Base-by-base conservation (phyloP, 2,113 vertebrate genomes). In the Leptobrachium leishanense region DNA sequence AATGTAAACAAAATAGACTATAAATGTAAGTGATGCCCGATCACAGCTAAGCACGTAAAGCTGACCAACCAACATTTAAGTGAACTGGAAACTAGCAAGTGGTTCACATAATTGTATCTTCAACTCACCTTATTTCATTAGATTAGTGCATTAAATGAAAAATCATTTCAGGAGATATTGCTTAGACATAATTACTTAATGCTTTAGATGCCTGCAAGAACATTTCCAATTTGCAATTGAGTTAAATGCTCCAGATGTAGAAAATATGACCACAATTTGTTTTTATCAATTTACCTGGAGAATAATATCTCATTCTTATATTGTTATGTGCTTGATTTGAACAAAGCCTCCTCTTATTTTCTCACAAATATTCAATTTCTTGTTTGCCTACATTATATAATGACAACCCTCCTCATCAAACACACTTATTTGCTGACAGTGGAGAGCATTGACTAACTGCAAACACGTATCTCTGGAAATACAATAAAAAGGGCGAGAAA, bases 391-490 rank as follows among this genome's bases (percentile, higher is more conserved):
- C 11, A 13, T 31, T 31, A 64, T 31, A 39, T 20, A 64, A 7
- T 8, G 62, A 20, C 62, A 64, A 31, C 3, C 55, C 55, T 12
- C 3, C 1, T 31, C 55, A 13, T 3, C 15, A n/a, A 9, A 67
- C 42, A 71, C 20, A 62, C 59, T 71, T 39, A 44, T 77, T 62
- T 70, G 41, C 63, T 71, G 62, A 77, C 66, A 3, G 8, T 50
- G 42, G 31, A 59, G 6, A 70, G 55, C 6, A 77, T 66, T 40
- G 54, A 42, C 71, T 46, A 72, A 72, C 39, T 72, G 43, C 70
- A 59, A 3, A 41, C 53, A 46, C 62, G 46, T 50, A 1, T 50
- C 46, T 50, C 46, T 5, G 46, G 8, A 8, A 50, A 54, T 6
- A 42, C 46, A 42, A n/a, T 44, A 50, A 31, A 42, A 63, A 43